Conservation (phyloP, 2,888 invertebrate genomes). For the Diplazon laetatorius region DNA sequence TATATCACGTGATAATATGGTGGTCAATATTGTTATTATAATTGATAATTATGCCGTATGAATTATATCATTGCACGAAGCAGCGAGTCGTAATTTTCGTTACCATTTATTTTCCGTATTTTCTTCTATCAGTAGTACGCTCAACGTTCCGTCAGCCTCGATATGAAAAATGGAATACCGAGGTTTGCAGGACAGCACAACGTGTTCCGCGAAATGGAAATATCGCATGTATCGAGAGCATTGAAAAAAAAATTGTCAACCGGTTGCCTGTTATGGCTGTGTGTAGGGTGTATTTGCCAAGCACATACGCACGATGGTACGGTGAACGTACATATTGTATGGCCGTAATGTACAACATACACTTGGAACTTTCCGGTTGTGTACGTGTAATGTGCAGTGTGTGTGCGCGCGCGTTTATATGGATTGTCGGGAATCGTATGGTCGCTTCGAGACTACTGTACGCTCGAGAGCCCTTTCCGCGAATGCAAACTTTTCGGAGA, state of each 20-base stretch:
- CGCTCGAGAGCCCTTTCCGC: slow-evolving; percentile 18
- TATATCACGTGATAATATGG: no score
- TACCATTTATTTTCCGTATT: neutral
- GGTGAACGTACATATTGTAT: slow-evolving; percentile 1
- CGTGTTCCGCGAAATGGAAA: slow-evolving; percentile 27
- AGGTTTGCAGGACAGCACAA: neutral
- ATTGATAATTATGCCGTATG: no score
- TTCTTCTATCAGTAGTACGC: neutral
- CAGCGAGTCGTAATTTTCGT: neutral
- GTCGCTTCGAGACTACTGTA: slow-evolving; percentile 23
- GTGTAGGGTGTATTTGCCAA: neutral
- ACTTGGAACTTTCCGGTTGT: neutral
- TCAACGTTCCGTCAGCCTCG: neutral
- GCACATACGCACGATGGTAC: neutral
- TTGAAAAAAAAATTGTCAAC: slow-evolving; percentile 46
- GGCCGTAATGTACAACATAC: slow-evolving; percentile 1
- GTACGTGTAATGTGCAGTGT: neutral
- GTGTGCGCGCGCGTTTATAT: slow-evolving; percentile 20
- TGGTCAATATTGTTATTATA: no score
- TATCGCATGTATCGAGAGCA: slow-evolving; percentile 49
- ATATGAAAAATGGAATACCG: neutral
- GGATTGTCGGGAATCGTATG: slow-evolving; percentile 32
- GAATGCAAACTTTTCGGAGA: slow-evolving; percentile 26
- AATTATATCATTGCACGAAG: no score
- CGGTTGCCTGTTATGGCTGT: slow-evolving; percentile 18